Evolutionary conservation across 2,888 invertebrate species (phyloP), one percentile per base, ranked within the genome.

Genomic region (Stomorhina lunata): DNA sequence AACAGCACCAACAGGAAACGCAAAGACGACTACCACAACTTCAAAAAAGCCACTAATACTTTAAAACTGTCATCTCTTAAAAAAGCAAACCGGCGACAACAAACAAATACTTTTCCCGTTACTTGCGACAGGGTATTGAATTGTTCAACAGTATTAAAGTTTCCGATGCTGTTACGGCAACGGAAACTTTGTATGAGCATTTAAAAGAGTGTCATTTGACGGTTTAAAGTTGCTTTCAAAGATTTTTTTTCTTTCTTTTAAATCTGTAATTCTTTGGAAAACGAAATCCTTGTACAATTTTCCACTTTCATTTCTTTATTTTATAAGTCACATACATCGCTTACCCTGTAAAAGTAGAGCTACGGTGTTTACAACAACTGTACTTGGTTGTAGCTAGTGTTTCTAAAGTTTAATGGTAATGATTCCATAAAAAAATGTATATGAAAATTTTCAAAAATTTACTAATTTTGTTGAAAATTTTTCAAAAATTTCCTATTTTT

Each of bases 121-220:
- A n/a, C 53, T 20, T 61, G 20, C 20, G 25, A 6, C 9, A 17
- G 22, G 45, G 20, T 32, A 63, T 50, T 50, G 29, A 63, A 53
- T 53, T 32, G 37, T 50, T 72, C 22, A 43, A 61, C 12, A 40
- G n/a, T n/a, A 43, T 53, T 40, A 40, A 73, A 37, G 59, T 48
- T 48, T n/a, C 17, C 43, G 17, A 43, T 15, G n/a, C 2, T 2
- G 40, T 15, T 12, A 45, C 15, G 17, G 22, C n/a, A 0, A 25
- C 2, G 9, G 5, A 10, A 5, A 10, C 6, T 27, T 22, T 48
- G 12, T 22, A 48, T 48, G 9, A n/a, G 59, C 37, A 48, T 50
- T 59, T 65, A 48, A 71, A 37, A 37, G 66, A 59, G 66, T 72
- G 59, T 61, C 66, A 66, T 72, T 79, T 72, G 50, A 20, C 22